Evolutionary conservation across 2,113 vertebrate genomes (phyloP).

Genomic region (Podocnemis expansa): DNA sequence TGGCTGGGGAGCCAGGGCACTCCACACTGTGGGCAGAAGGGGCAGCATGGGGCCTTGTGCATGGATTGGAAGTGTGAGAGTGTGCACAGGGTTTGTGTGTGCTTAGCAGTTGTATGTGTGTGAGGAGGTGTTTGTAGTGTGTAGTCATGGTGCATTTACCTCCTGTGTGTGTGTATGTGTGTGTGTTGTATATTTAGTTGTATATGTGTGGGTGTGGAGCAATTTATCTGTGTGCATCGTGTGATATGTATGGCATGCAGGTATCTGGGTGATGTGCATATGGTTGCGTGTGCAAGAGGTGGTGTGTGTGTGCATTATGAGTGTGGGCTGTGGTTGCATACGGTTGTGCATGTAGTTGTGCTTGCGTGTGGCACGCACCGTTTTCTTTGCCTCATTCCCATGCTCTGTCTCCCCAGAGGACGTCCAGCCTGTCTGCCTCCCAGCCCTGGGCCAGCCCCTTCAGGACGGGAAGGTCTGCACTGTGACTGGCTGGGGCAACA

Average conservation of each 20-base stretch:
- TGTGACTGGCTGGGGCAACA: conserved; percentile 91
- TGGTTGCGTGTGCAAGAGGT: no score
- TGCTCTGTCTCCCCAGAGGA: conserved; percentile 76
- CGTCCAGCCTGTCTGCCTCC: conserved; percentile 90
- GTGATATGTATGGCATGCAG: not conserved
- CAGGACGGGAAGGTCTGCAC: conserved; percentile 88
- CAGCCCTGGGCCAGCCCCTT: conserved; percentile 84
- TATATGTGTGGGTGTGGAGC: no score
- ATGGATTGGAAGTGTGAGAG: no score
- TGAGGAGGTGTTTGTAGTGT: not conserved
- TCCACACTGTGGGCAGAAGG: no score
- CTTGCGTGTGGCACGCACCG: no score
- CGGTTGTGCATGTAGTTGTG: not conserved
- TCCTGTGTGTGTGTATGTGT: not conserved
- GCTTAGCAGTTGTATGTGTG: not conserved
- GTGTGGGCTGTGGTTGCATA: not conserved
- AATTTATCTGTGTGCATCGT: no score
- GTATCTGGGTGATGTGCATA: not conserved
- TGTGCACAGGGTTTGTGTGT: not conserved
- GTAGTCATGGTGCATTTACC: not conserved
- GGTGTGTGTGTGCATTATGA: no score
- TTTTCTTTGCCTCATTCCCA: not conserved
- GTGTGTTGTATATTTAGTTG: not conserved
- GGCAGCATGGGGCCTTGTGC: not conserved
- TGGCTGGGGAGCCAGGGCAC: no score